These are phyloP conservation scores for Junco hyemalis DNA, from an alignment of 2,113 vertebrate genomes.

Conservation along the genomic window DNA sequence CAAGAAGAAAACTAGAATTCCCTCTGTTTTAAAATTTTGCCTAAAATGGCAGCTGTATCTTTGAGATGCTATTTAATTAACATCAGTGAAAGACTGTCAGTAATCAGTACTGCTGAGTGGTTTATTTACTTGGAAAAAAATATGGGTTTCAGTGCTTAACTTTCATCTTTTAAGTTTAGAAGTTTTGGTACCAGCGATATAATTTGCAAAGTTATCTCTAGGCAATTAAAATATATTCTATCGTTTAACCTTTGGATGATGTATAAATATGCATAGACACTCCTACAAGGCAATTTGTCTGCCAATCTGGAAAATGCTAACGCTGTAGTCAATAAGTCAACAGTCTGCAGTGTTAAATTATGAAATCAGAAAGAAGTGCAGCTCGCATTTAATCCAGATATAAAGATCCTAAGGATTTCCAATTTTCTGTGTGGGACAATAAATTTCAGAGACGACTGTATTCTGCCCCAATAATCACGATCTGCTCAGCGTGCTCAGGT, in stretches of 20 bases:
- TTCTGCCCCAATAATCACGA: slow-evolving; percentile 1
- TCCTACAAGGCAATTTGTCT: slow-evolving; percentile 49
- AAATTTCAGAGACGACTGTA: slow-evolving; percentile 19
- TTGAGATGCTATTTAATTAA: background rate
- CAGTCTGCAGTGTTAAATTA: slow-evolving; percentile 15
- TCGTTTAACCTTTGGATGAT: slow-evolving; percentile 34
- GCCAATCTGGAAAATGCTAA: slow-evolving; percentile 45
- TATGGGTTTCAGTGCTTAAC: background rate
- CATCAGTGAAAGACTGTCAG: background rate
- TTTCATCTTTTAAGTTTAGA: background rate
- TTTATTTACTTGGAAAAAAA: background rate
- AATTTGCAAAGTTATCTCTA: slow-evolving; percentile 16
- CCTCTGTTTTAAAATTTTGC: background rate
- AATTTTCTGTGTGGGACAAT: slow-evolving; percentile 15
- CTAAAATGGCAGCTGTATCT: background rate
- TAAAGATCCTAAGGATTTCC: slow-evolving; percentile 12
- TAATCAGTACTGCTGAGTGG: background rate
- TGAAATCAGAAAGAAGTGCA: slow-evolving; percentile 19
- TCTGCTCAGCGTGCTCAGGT: slow-evolving; percentile 24
- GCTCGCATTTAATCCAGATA: background rate
- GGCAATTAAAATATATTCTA: slow-evolving; percentile 34
- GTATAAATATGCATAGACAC: slow-evolving; percentile 30
- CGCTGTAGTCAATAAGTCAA: slow-evolving; percentile 41
- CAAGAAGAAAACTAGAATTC: background rate
- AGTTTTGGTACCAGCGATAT: background rate